Evolutionary conservation across 2,113 vertebrate species (phyloP).

Genomic region (Hiodon alosoides): DNA sequence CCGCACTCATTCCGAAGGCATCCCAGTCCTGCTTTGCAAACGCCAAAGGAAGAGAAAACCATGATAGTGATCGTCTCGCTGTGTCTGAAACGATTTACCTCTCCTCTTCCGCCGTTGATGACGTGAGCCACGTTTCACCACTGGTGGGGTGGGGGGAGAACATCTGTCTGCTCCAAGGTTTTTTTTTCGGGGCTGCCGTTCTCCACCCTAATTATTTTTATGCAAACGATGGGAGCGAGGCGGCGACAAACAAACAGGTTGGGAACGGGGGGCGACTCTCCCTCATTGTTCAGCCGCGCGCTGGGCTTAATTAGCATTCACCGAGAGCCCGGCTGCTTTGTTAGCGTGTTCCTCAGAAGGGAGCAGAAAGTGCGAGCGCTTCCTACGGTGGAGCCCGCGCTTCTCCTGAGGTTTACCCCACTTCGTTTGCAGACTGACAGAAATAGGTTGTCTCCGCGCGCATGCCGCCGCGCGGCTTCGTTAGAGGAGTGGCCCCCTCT

Average conservation of each 20-base stretch:
- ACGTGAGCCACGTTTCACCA: conserved; percentile 31
- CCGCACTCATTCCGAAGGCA: neutral
- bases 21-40: conserved; percentile 12
- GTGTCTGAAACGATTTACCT: conserved; percentile 19
- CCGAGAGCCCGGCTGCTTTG: conserved; percentile 56
- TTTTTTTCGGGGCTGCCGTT: conserved; percentile 25
- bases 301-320: conserved; percentile 62
- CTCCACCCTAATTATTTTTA: conserved; percentile 53
- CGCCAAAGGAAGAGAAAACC: neutral
- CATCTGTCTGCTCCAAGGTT: conserved; percentile 32
- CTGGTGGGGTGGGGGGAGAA: conserved; percentile 34
- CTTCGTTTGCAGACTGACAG: conserved; percentile 70
- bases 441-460: conserved; percentile 63
- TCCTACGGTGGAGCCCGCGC: conserved; percentile 56
- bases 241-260: conserved; percentile 51
- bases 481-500: conserved; percentile 58
- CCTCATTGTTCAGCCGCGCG: conserved; percentile 56
- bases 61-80: conserved; percentile 38
- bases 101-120: conserved; percentile 24
- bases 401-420: conserved; percentile 63
- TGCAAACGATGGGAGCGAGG: conserved; percentile 45
- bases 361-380: conserved; percentile 57
- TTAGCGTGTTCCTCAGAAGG: conserved; percentile 58
- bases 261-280: conserved; percentile 52
- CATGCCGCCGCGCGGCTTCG: conserved; percentile 45